Percentiles rank a stretch among this genome's conserved stretches.
These are phyloP conservation scores for Protaetia brevitarsis DNA, from an alignment of 1,140 invertebrate species.

Conservation along the genomic window DNA sequence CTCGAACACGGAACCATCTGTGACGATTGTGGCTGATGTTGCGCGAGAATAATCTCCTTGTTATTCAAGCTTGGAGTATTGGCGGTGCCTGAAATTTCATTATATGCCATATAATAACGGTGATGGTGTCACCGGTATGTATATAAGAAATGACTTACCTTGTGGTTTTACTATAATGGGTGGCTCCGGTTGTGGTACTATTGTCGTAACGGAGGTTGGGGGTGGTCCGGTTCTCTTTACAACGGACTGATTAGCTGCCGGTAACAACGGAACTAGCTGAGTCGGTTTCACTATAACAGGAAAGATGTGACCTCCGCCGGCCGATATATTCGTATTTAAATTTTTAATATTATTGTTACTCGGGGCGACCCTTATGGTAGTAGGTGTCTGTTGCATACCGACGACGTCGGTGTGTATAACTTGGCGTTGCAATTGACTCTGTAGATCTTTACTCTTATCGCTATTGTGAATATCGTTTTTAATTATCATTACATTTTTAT, in stretches of 20 bases:
- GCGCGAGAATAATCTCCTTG: neutral
- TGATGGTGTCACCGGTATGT: too few relatives aligned
- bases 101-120: neutral
- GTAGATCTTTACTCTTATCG: constrained; percentile 9
- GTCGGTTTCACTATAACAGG: constrained; percentile 72
- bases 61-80: neutral
- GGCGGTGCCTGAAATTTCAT: neutral
- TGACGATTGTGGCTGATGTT: neutral
- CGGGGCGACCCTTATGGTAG: constrained; percentile 33
- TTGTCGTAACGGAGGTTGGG: constrained; percentile 20
- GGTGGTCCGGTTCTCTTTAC: constrained; percentile 38
- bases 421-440: neutral
- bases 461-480: constrained; percentile 42
- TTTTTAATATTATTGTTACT: constrained; percentile 31
- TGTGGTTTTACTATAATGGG: constrained; percentile 37
- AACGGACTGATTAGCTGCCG: constrained; percentile 46
- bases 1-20: neutral
- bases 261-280: constrained; percentile 66
- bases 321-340: constrained; percentile 29
- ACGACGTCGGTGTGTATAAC: constrained; percentile 37
- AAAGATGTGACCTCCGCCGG: constrained; percentile 49
- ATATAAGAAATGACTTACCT: neutral
- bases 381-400: constrained; percentile 29
- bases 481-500: constrained; percentile 44
- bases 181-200: constrained; percentile 19